Conservation (phyloP, 2,888 invertebrate species). For the Thera obeliscata region DNA sequence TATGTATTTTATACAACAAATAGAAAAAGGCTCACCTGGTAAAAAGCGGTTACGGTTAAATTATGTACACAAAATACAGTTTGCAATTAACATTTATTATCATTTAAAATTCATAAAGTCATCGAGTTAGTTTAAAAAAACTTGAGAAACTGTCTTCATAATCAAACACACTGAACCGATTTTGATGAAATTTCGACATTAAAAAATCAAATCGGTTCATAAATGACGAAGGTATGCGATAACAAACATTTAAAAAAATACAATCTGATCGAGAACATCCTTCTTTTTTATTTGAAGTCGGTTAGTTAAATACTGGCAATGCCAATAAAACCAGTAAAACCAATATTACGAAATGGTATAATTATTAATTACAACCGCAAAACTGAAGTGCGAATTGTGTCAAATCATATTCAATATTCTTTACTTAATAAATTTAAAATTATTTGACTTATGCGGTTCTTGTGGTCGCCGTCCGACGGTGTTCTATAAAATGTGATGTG, state of each 20-base stretch:
- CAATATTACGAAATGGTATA: constrained; percentile 6
- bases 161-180: no score
- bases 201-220: no score
- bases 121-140: no score
- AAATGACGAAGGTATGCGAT: no score
- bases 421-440: constrained; percentile 40
- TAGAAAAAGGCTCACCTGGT: no score
- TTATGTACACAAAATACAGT: no score
- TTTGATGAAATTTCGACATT: no score
- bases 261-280: no score
- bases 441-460: constrained; percentile 40
- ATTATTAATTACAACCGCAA: constrained; percentile 26
- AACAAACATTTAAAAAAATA: neutral
- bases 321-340: constrained; percentile 2
- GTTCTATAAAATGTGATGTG: constrained; percentile 33
- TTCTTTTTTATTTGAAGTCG: neutral
- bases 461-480: constrained; percentile 29
- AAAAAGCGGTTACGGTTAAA: no score
- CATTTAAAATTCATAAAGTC: neutral
- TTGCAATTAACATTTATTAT: no score
- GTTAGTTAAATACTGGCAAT: neutral
- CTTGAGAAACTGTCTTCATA: no score
- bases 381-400: constrained; percentile 31
- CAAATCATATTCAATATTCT: constrained; percentile 31
- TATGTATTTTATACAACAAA: neutral